A percentile compares a stretch with the other conserved stretches of the same genome.
These are phyloP conservation scores for Choristoneura rosaceana DNA, from an alignment of 2,888 invertebrate species.

Conservation along the genomic window DNA sequence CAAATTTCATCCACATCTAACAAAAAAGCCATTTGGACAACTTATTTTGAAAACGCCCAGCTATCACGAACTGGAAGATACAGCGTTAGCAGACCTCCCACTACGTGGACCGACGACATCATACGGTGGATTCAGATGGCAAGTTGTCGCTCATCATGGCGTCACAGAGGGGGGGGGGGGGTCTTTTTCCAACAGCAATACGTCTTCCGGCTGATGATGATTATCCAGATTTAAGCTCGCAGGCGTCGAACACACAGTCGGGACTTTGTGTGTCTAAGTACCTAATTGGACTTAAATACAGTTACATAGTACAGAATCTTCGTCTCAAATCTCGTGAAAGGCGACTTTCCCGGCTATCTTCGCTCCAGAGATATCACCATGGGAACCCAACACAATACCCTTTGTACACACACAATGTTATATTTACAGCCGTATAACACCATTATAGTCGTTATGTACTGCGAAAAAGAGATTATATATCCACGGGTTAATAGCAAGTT, in stretches of 20 bases:
- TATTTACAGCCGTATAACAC: slow-evolving; percentile 11
- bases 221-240: too few relatives aligned
- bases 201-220: too few relatives aligned
- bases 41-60: too few relatives aligned
- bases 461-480: slow-evolving; percentile 12
- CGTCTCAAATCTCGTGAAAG: slow-evolving; percentile 42
- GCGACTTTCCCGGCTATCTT: slow-evolving; percentile 43
- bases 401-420: slow-evolving; percentile 42
- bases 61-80: too few relatives aligned
- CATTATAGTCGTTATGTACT: slow-evolving; percentile 16
- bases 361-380: slow-evolving; percentile 46
- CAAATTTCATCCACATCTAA: too few relatives aligned
- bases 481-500: background rate
- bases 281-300: slow-evolving; percentile 38
- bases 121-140: too few relatives aligned
- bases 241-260: background rate
- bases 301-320: slow-evolving; percentile 36
- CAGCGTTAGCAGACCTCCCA: too few relatives aligned
- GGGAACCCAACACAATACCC: slow-evolving; percentile 61
- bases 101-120: too few relatives aligned
- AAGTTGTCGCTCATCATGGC: too few relatives aligned
- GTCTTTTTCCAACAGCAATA: too few relatives aligned
- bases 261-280: slow-evolving; percentile 25
- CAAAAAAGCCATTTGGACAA: too few relatives aligned
- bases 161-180: too few relatives aligned